Percentiles rank a stretch among this genome's conserved stretches.
These are phyloP conservation scores for Microctonus hyperodae DNA, from an alignment of 2,888 invertebrate genomes.

Conservation along the genomic window DNA sequence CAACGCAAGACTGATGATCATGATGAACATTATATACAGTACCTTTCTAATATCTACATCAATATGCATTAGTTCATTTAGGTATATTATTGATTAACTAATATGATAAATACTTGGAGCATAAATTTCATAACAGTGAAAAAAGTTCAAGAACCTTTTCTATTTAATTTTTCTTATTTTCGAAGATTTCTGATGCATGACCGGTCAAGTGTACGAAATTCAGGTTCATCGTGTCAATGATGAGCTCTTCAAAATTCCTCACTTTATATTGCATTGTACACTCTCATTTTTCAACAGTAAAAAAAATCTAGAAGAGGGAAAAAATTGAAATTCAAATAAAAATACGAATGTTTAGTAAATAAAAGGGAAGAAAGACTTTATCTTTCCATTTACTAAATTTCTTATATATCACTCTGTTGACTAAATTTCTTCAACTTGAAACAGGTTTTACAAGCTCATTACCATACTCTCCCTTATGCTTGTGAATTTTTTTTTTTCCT, in stretches of 20 bases:
- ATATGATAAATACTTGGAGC: background rate
- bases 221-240: background rate
- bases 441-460: constrained; percentile 43
- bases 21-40: background rate
- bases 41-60: constrained; percentile 1
- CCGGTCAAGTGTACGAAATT: background rate
- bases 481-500: background rate
- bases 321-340: constrained; percentile 24
- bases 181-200: background rate
- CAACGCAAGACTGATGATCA: background rate
- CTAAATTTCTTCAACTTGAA: constrained; percentile 40
- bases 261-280: background rate
- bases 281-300: background rate
- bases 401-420: constrained; percentile 1
- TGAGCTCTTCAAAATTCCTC: background rate
- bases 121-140: background rate
- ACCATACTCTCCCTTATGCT: background rate
- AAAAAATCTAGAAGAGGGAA: background rate
- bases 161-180: background rate
- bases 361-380: constrained; percentile 14
- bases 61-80: background rate
- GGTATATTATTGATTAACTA: background rate
- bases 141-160: background rate
- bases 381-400: constrained; percentile 5
- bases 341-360: constrained; percentile 13